These are phyloP conservation scores for Drosophila varians DNA, from an alignment of 1,140 invertebrate species.

Conservation along the genomic window DNA sequence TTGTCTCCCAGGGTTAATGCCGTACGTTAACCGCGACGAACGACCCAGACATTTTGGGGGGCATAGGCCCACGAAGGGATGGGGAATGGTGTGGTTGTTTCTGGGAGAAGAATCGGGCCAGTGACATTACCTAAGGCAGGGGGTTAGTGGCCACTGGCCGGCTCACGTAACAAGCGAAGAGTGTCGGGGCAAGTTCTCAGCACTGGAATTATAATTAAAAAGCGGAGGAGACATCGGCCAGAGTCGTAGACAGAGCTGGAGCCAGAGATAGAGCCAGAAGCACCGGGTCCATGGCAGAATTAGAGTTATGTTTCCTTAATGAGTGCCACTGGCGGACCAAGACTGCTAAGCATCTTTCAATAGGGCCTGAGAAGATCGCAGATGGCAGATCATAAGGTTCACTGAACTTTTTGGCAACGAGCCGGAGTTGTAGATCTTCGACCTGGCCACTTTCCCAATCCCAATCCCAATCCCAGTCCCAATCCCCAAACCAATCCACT, in stretches of 20 bases:
- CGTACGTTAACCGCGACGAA: slow-evolving; percentile 72
- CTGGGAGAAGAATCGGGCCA: background rate
- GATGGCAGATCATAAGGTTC: slow-evolving; percentile 36
- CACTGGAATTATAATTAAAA: slow-evolving; percentile 77
- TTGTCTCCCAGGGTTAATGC: slow-evolving; percentile 15
- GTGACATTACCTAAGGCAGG: slow-evolving; percentile 7
- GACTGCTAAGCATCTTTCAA: slow-evolving; percentile 76
- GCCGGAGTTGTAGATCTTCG: slow-evolving; percentile 36
- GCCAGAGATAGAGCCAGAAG: slow-evolving; percentile 5
- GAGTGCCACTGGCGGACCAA: slow-evolving; percentile 55
- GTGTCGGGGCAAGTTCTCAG: slow-evolving; percentile 54
- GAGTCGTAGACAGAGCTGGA: too few species aligned
- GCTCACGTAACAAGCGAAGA: slow-evolving; percentile 44
- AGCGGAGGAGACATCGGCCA: slow-evolving; percentile 63
- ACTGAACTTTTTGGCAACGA: slow-evolving; percentile 69
- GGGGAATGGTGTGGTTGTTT: background rate
- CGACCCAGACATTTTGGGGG: slow-evolving; percentile 37
- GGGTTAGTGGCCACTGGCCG: slow-evolving; percentile 30
- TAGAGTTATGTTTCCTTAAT: slow-evolving; percentile 82
- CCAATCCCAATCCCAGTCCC: too few species aligned
- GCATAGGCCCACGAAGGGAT: slow-evolving; percentile 25
- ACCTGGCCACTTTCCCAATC: slow-evolving; percentile 71
- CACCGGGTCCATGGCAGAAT: slow-evolving; percentile 60
- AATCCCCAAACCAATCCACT: slow-evolving; percentile 36
- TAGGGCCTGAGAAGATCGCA: slow-evolving; percentile 48